Conservation (phyloP, 2,797 vertebrate species). For the Thalassophryne amazonica region DNA sequence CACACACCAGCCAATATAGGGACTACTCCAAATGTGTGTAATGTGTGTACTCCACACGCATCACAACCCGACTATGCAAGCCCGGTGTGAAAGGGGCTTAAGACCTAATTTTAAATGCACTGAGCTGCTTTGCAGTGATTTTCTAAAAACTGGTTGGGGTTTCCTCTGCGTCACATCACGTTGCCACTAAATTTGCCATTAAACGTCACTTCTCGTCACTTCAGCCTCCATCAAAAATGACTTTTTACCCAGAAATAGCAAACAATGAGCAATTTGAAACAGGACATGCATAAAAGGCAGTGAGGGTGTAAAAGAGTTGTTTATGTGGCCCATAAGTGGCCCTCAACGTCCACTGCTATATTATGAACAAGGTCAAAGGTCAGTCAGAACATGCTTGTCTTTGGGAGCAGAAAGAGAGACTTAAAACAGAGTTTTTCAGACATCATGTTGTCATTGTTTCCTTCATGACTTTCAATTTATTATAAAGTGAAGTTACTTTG, state of each 20-base stretch:
- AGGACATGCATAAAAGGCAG: slow-evolving; percentile 20
- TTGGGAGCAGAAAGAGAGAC: slow-evolving; percentile 18
- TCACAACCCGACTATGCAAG: no score
- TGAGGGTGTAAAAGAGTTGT: slow-evolving; percentile 8
- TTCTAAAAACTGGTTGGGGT: slow-evolving; percentile 51
- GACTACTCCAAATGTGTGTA: no score
- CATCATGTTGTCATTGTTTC: slow-evolving; percentile 48
- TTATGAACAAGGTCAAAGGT: slow-evolving; percentile 27
- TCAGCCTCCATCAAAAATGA: slow-evolving; percentile 50
- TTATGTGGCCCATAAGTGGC: slow-evolving; percentile 40
- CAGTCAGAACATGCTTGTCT: slow-evolving; percentile 20
- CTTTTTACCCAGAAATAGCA: slow-evolving; percentile 52
- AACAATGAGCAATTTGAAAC: slow-evolving; percentile 34
- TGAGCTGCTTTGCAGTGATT: slow-evolving; percentile 55
- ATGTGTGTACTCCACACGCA: no score
- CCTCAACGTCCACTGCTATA: slow-evolving; percentile 20
- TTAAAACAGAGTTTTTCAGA: slow-evolving; percentile 12
- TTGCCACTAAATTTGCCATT: slow-evolving; percentile 48
- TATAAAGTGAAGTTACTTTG: slow-evolving; percentile 45
- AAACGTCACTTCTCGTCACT: slow-evolving; percentile 49
- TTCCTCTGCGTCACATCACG: slow-evolving; percentile 41
- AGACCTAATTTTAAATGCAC: slow-evolving; percentile 53
- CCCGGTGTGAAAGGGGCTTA: no score
- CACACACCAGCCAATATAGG: no score
- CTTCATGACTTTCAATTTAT: slow-evolving; percentile 46